Evolutionary conservation across 1,140 invertebrate species (phyloP).

Genomic region (Pogonomyrmex barbatus): DNA sequence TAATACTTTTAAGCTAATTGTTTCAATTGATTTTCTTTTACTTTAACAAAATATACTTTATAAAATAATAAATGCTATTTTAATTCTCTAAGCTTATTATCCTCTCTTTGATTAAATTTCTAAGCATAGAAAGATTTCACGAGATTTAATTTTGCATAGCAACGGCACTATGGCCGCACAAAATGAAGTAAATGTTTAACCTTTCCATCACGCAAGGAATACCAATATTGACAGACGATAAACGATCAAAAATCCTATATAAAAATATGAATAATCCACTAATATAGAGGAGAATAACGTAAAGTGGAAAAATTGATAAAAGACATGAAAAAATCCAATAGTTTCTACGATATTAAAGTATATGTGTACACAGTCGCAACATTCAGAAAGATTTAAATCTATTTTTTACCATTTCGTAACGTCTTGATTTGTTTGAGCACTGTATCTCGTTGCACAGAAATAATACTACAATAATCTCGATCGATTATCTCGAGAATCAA

Average conservation of each 20-base stretch:
- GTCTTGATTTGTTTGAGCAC: background rate
- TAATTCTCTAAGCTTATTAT: background rate
- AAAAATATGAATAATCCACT: slow-evolving; percentile 16
- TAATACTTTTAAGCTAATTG: background rate
- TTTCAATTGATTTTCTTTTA: background rate
- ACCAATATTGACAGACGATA: slow-evolving; percentile 38
- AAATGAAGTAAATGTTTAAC: slow-evolving; percentile 61
- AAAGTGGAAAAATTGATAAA: background rate
- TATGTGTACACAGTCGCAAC: background rate
- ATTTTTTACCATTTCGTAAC: background rate
- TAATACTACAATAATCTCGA: background rate
- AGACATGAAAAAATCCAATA: background rate
- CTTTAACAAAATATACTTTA: background rate
- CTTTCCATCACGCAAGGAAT: slow-evolving; percentile 41
- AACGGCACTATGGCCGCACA: background rate
- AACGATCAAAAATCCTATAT: slow-evolving; percentile 32
- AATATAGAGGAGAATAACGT: background rate
- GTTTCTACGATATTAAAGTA: background rate
- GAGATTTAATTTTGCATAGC: slow-evolving; percentile 26
- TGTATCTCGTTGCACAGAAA: background rate
- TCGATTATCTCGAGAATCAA: background rate
- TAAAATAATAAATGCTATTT: slow-evolving; percentile 14
- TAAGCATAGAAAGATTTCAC: background rate
- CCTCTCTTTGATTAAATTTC: slow-evolving; percentile 19
- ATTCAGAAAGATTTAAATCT: background rate